Base-by-base conservation (phyloP, 92 coral and sea anemone genomes). In the Micromussa lordhowensis region DNA sequence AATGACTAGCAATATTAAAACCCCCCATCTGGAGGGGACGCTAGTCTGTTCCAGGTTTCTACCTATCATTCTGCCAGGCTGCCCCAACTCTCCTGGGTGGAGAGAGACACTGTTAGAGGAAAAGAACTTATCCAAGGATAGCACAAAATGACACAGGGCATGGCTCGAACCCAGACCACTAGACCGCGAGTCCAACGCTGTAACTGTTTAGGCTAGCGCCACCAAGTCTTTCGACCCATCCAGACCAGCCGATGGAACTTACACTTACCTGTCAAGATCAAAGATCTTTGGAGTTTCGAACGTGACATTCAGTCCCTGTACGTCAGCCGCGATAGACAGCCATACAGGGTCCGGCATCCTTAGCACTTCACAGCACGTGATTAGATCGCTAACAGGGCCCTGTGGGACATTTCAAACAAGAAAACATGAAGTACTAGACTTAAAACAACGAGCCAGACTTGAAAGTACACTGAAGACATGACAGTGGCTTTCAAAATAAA, bases 231-330 rank as follows among this genome's bases (percentile, higher is more conserved):
- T 13, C 51, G 12, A 1, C 12, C 51, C 51, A 0, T 13, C 51
- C 12, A 55, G 61, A 19, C 22, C 22, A 55, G 51, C 51, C 61
- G 61, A 55, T 75, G 24, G 11, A 34, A 51, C 29, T 22, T 24
- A 35, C 35, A 51, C 89, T 79, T 70, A 95, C 98, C 96, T 84
- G 72, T 91, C 96, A n/a, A 93, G 85, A 31, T 95, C 96, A 58
- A 93, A 84, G 70, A 78, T 61, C 83, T 91, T 95, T 0, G 98
- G 98, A 85, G 93, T 95, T 75, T 90, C 96, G 71, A 93, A 94
- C 6, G 94, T 93, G n/a, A 97, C 98, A 80, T 93, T 87, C 30
- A 97, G 89, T 22, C 99, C 99, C 72, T 94, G 93, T 32, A 97
- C 94, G 77, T 93, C 96, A 17, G 95, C 94, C 31, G 90, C 75